Evolutionary conservation across 1,140 invertebrate species (phyloP).

Genomic region (Sarcophaga bullata): DNA sequence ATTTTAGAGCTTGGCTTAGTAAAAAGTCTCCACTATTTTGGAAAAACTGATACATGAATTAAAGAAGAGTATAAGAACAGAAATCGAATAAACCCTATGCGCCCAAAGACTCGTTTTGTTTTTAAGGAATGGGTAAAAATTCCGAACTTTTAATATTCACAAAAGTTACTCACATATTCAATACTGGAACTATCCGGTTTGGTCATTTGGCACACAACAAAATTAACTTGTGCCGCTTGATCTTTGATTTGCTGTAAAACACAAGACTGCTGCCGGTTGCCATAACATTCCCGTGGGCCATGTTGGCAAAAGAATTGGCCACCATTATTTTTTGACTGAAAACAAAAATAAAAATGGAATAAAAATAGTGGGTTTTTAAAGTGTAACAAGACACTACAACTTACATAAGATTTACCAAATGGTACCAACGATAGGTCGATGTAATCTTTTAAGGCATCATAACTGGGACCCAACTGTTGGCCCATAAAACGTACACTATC

Average conservation of each 20-base stretch:
- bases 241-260: constrained; percentile 67
- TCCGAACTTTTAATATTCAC: background rate
- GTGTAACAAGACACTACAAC: constrained; percentile 46
- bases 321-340: constrained; percentile 59
- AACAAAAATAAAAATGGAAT: constrained; percentile 28
- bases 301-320: constrained; percentile 75
- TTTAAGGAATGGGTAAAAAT: too few relatives aligned
- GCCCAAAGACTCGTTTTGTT: too few relatives aligned
- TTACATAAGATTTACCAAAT: constrained; percentile 81
- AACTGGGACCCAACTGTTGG: constrained; percentile 67
- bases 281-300: constrained; percentile 73
- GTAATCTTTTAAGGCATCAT: constrained; percentile 66
- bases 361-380: background rate
- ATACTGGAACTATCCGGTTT: constrained; percentile 33
- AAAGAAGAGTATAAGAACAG: too few relatives aligned
- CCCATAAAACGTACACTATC: constrained; percentile 78
- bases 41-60: too few relatives aligned
- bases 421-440: constrained; percentile 73
- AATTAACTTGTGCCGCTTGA: constrained; percentile 65
- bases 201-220: constrained; percentile 70
- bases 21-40: too few relatives aligned
- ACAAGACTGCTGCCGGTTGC: constrained; percentile 75
- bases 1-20: too few relatives aligned
- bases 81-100: too few relatives aligned
- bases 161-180: constrained; percentile 20